phyloP scores from a whole-genome alignment of 2,797 vertebrate species.

The Octomys mimax region DNA sequence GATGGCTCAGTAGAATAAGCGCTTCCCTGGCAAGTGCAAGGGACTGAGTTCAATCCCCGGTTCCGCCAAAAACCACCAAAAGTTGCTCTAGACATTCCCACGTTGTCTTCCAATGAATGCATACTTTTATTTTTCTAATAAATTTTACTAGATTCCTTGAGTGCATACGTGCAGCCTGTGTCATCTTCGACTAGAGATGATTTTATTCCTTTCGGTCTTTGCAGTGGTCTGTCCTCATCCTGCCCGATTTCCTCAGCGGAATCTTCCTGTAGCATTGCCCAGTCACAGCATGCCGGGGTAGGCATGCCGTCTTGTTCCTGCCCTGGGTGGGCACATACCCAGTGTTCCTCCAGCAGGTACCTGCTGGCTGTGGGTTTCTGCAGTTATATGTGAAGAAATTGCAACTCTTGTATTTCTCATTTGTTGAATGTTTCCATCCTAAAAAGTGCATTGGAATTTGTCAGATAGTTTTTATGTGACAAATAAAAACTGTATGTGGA shows the following conservation, averaged over 20 bases:
- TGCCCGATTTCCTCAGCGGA: neutral
- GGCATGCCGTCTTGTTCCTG: neutral
- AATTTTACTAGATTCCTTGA: neutral
- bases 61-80: too few species aligned
- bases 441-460: neutral
- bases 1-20: too few species aligned
- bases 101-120: neutral
- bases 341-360: neutral
- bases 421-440: neutral
- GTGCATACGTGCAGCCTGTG: too few species aligned
- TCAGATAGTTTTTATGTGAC: neutral
- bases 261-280: too few species aligned
- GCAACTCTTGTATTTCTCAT: neutral
- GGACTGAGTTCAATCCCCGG: too few species aligned
- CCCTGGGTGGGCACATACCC: too few species aligned
- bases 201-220: neutral
- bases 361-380: neutral
- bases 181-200: neutral
- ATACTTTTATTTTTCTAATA: neutral
- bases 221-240: too few species aligned
- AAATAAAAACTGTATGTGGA: too few species aligned
- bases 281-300: neutral
- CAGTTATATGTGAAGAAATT: neutral
- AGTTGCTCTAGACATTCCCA: neutral
- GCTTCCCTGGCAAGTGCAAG: too few species aligned